Conservation (phyloP, 2,797 vertebrate species). For the Benthosema pterotum region DNA sequence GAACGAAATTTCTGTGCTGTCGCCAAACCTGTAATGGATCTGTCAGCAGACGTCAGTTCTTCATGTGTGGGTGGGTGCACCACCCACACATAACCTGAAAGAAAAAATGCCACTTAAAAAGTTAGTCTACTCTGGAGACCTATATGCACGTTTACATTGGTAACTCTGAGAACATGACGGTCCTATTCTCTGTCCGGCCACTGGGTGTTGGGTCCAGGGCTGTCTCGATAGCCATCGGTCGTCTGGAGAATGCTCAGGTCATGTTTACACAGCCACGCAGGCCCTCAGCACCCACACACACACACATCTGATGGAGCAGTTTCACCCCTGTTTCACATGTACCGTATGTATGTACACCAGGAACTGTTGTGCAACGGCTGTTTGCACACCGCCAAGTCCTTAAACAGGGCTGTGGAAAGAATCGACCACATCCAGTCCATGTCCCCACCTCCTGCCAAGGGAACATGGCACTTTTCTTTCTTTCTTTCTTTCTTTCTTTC, state of each 20-base stretch:
- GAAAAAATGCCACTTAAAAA: too few species aligned
- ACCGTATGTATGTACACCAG: slow-evolving; percentile 25
- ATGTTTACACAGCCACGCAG: slow-evolving; percentile 67
- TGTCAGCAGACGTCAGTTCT: too few species aligned
- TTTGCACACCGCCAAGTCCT: slow-evolving; percentile 47
- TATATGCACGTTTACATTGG: too few species aligned
- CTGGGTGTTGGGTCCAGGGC: slow-evolving; percentile 30
- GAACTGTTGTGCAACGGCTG: slow-evolving; percentile 24
- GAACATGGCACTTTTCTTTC: neutral
- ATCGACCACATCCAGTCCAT: slow-evolving; percentile 19
- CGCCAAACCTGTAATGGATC: too few species aligned
- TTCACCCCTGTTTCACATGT: slow-evolving; percentile 40
- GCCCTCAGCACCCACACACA: slow-evolving; percentile 41
- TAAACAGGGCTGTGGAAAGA: slow-evolving; percentile 32
- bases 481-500: neutral
- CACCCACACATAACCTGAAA: too few species aligned
- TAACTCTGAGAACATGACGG: too few species aligned
- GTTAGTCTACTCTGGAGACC: too few species aligned
- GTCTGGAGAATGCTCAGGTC: slow-evolving; percentile 39
- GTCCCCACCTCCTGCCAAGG: slow-evolving; percentile 27
- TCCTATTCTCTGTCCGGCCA: too few species aligned
- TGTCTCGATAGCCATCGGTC: slow-evolving; percentile 61
- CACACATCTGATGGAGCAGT: slow-evolving; percentile 32
- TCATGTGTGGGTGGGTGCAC: too few species aligned
- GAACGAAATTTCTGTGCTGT: too few species aligned